Evolutionary conservation across 1,140 invertebrate genomes (phyloP).

Genomic region (Pogonomyrmex californicus): DNA sequence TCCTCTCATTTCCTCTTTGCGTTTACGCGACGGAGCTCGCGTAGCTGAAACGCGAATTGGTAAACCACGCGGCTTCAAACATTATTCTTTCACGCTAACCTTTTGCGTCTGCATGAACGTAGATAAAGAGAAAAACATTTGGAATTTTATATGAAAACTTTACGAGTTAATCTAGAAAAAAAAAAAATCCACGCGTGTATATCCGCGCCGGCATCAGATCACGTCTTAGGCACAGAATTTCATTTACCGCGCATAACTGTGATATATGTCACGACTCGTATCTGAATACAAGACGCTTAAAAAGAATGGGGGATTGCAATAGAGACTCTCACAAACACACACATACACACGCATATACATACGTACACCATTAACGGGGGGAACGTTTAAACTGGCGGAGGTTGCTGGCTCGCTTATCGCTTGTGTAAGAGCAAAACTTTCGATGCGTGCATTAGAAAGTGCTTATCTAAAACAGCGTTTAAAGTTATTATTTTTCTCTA

Average conservation of each 20-base stretch:
- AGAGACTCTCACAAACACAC: conserved; percentile 13
- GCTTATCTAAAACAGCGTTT: conserved; percentile 47
- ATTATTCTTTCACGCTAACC: not conserved
- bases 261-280: not conserved
- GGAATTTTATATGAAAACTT: not conserved
- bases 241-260: too few relatives aligned
- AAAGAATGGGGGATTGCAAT: conserved; percentile 7
- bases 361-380: conserved; percentile 1
- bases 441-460: conserved; percentile 64
- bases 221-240: too few relatives aligned
- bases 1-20: conserved; percentile 12
- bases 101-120: not conserved
- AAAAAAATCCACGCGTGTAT: not conserved
- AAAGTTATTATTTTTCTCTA: conserved; percentile 19
- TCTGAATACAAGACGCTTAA: conserved; percentile 19
- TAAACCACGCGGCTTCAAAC: conserved; percentile 8
- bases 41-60: not conserved
- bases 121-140: not conserved
- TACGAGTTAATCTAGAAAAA: not conserved
- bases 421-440: conserved; percentile 58
- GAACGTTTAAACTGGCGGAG: conserved; percentile 18
- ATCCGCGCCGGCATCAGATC: not conserved
- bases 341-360: not conserved
- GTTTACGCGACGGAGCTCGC: not conserved
- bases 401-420: conserved; percentile 63